Conservation (phyloP, 2,888 invertebrate genomes). For the Nymphalis c-album region DNA sequence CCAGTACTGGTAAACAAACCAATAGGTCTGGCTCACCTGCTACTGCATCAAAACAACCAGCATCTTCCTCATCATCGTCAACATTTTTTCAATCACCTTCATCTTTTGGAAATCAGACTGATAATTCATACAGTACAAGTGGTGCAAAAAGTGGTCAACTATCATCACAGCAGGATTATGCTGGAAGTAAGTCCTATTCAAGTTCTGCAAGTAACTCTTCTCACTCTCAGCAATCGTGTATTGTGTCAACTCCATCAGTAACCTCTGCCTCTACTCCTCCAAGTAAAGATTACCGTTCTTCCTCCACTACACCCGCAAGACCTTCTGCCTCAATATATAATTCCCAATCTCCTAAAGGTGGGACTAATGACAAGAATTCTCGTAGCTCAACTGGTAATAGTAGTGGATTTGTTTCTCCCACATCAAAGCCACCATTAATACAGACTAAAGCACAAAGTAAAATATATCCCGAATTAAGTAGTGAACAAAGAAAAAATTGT, state of each 20-base stretch:
- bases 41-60: constrained; percentile 77
- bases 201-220: constrained; percentile 81
- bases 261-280: constrained; percentile 77
- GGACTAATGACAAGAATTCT: constrained; percentile 63
- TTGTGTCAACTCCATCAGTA: constrained; percentile 84
- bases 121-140: constrained; percentile 80
- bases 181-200: constrained; percentile 82
- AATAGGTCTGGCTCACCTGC: constrained; percentile 81
- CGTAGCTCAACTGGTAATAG: constrained; percentile 61
- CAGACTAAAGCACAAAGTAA: constrained; percentile 90
- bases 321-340: constrained; percentile 71
- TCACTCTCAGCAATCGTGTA: constrained; percentile 86
- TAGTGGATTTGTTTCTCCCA: constrained; percentile 79
- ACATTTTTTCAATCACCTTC: constrained; percentile 85
- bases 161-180: constrained; percentile 79
- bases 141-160: constrained; percentile 80
- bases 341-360: constrained; percentile 69
- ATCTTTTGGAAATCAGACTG: constrained; percentile 81
- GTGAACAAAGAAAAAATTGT: constrained; percentile 80
- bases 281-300: constrained; percentile 84
- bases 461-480: constrained; percentile 86
- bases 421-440: constrained; percentile 79
- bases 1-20: constrained; percentile 79
- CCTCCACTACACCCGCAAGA: constrained; percentile 76
- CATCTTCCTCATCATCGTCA: constrained; percentile 77